These are phyloP conservation scores for Lordiphosa andalusiaca DNA, from an alignment of 2,888 invertebrate species.

Conservation along the genomic window DNA sequence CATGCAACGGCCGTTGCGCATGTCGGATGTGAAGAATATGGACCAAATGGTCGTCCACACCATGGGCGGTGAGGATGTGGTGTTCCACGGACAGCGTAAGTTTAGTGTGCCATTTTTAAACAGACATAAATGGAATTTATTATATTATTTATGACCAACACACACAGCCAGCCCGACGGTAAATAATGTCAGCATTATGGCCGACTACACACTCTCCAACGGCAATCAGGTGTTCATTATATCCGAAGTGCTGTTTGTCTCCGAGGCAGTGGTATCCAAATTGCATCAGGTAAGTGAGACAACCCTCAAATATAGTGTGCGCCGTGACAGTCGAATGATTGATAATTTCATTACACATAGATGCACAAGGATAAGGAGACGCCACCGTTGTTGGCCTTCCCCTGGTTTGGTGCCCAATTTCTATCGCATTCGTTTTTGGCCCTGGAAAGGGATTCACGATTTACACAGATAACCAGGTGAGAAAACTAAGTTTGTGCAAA, in stretches of 20 bases:
- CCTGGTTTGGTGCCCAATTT: conserved; percentile 85
- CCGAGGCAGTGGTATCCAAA: conserved; percentile 83
- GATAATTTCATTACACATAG: conserved; percentile 44
- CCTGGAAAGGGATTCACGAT: conserved; percentile 82
- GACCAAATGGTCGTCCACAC: conserved; percentile 82
- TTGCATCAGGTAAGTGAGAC: conserved; percentile 82
- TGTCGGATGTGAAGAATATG: conserved; percentile 81
- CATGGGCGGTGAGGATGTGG: conserved; percentile 83
- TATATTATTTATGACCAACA: conserved; percentile 6
- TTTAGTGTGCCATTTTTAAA: conserved; percentile 28
- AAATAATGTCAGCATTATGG: conserved; percentile 83
- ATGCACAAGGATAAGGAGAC: conserved; percentile 85
- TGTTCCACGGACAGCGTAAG: conserved; percentile 83
- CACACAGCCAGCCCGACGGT: conserved; percentile 81
- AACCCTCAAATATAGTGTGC: not conserved
- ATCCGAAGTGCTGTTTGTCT: conserved; percentile 84
- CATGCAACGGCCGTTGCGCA: conserved; percentile 81
- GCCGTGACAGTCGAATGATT: not conserved
- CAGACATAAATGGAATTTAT: not conserved
- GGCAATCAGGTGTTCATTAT: conserved; percentile 84
- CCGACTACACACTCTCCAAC: conserved; percentile 83
- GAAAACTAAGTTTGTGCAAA: too few species aligned
- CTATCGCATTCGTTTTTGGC: conserved; percentile 84
- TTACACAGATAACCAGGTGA: conserved; percentile 82
- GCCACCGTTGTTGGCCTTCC: conserved; percentile 84